Evolutionary conservation across 2,113 vertebrate species (phyloP).

Genomic region (Chaetops frenatus): DNA sequence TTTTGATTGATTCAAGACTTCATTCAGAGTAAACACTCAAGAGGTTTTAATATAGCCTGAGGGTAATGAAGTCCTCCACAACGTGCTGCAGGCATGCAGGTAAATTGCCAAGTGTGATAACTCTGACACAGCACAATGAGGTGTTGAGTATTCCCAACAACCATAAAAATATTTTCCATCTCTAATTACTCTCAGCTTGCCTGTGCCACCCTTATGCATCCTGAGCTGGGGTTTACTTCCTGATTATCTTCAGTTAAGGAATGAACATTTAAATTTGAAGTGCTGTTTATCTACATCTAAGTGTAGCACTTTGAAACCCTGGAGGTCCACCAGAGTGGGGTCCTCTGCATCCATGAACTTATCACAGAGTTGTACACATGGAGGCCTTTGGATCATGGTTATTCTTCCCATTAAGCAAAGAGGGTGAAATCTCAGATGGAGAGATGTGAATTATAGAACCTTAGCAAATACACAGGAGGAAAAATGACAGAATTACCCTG

Average conservation of each 20-base stretch:
- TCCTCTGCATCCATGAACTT: neutral
- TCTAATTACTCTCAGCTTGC: neutral
- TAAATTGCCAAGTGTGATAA: slow-evolving; percentile 32
- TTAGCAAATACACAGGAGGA: neutral
- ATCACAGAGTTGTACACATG: neutral
- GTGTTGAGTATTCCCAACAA: slow-evolving; percentile 29
- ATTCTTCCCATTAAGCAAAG: neutral
- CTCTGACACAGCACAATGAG: neutral
- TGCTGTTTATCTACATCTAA: neutral
- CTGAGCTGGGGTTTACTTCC: neutral
- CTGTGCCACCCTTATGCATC: neutral
- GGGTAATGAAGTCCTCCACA: neutral
- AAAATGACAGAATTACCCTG: slow-evolving; percentile 76
- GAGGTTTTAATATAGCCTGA: neutral
- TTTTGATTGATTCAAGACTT: slow-evolving; percentile 7
- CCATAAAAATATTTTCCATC: slow-evolving; percentile 38
- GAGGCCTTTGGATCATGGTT: neutral
- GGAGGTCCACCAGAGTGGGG: neutral
- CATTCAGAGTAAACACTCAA: neutral
- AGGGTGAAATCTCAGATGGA: neutral
- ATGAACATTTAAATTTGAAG: neutral
- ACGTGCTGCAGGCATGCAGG: neutral
- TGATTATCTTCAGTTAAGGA: neutral
- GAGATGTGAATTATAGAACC: neutral
- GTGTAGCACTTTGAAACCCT: neutral